Base-by-base conservation (phyloP, 2,797 vertebrate genomes). In the Thalassophryne amazonica region DNA sequence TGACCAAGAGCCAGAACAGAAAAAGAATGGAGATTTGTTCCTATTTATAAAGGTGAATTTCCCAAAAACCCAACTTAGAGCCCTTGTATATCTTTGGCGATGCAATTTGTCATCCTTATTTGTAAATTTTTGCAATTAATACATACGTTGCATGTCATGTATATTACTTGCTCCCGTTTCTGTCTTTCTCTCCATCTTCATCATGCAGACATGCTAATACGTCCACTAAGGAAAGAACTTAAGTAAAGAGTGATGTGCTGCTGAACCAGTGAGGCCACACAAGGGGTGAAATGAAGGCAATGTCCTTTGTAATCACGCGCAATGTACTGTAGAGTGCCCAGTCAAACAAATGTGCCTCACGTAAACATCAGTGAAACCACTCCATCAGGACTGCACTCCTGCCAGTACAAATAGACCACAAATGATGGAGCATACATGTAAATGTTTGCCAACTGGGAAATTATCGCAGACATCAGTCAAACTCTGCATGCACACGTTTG, bases 341-440 rank as follows among this genome's bases (percentile, higher is more conserved):
- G 76, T 87, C 72, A 87, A 88, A 89, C 83, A 85, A 86, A 83
- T 80, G 69, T 43, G 58, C 83, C 80, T 81, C 59, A 71, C 53
- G 69, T 55, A 71, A 58, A 51, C 66, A 40, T 74, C 60, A 20
- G 67, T 50, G 58, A 81, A 81, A 74, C 69, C 76, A 80, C 76
- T 75, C 81, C 84, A 86, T 85, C 81, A 71, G 67, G 52, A 56
- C 46, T 4, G 7, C 49, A 39, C 31, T 59, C 63, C 48, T 75
- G 84, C 83, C 81, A 89, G 86, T 78, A 68, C 60, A 86, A 89
- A 88, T 75, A 81, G 51, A 58, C 71, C 59, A 54, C 64, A 78
- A 73, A 82, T 84, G 77, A 84, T 45, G 50, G 77, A 78, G 66
- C 66, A 56, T 4, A 6, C 39, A 55, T 69, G 60, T 57, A 76